Evolutionary conservation across 2,797 vertebrate species (phyloP).

Genomic region (Hoplostethus mediterraneus): DNA sequence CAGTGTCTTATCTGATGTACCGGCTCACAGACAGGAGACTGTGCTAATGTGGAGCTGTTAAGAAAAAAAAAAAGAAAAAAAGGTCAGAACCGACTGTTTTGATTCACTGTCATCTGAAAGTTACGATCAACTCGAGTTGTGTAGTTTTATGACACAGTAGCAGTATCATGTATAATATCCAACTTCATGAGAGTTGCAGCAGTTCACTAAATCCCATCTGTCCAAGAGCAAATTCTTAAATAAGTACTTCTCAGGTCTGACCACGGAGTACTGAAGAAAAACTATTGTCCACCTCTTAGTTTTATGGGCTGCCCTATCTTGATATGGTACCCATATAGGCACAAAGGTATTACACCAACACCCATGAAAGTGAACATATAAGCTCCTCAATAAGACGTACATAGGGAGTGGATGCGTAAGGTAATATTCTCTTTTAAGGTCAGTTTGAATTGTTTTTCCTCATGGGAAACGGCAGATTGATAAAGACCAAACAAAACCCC

Average conservation of each 20-base stretch:
- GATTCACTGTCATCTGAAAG: slow-evolving; percentile 65
- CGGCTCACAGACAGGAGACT: slow-evolving; percentile 70
- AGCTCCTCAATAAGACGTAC: slow-evolving; percentile 64
- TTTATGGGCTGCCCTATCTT: slow-evolving; percentile 29
- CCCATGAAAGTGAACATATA: slow-evolving; percentile 61
- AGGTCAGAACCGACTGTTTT: slow-evolving; percentile 65
- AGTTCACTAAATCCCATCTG: slow-evolving; percentile 65
- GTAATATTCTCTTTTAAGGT: slow-evolving; percentile 86
- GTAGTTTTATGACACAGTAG: slow-evolving; percentile 61
- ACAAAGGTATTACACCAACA: slow-evolving; percentile 49
- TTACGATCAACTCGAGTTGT: slow-evolving; percentile 54
- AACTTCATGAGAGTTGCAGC: slow-evolving; percentile 58
- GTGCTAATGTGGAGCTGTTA: slow-evolving; percentile 65
- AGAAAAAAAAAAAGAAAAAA: slow-evolving; percentile 62
- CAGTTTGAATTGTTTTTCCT: slow-evolving; percentile 85
- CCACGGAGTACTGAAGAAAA: slow-evolving; percentile 42
- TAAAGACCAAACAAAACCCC: slow-evolving; percentile 85
- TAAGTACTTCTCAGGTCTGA: slow-evolving; percentile 68
- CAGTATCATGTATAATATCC: slow-evolving; percentile 55
- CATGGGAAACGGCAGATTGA: slow-evolving; percentile 81
- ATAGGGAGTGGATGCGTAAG: slow-evolving; percentile 74
- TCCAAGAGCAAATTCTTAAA: slow-evolving; percentile 67
- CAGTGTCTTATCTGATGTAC: slow-evolving; percentile 75
- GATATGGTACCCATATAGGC: slow-evolving; percentile 46
- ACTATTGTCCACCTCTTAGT: slow-evolving; percentile 50